Evolutionary conservation across 2,797 vertebrate genomes (phyloP).

Genomic region (Spinibarbus caldwelli): DNA sequence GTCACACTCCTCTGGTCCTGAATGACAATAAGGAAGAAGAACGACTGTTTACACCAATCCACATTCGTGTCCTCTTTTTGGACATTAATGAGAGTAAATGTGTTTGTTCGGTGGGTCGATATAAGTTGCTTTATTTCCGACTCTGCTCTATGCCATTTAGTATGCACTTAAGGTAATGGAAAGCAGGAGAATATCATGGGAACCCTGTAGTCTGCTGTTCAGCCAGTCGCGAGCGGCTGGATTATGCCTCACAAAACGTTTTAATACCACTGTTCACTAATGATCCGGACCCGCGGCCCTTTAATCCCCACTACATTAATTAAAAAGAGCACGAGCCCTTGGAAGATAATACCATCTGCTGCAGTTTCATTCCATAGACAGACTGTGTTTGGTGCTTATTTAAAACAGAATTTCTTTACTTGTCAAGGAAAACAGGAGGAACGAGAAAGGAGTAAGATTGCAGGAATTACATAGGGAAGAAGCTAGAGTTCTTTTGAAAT

Average conservation of each 20-base stretch:
- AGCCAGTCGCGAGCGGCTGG: slow-evolving; percentile 76
- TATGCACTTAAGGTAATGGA: slow-evolving; percentile 77
- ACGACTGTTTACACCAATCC: slow-evolving; percentile 2
- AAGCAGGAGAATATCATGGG: slow-evolving; percentile 78
- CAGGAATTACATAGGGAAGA: slow-evolving; percentile 6
- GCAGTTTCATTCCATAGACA: slow-evolving; percentile 75
- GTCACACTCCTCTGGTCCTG: not conserved
- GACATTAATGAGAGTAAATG: slow-evolving; percentile 68
- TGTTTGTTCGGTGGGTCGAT: slow-evolving; percentile 71
- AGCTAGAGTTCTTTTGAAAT: slow-evolving; percentile 1
- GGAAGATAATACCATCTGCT: slow-evolving; percentile 81
- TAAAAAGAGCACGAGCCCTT: slow-evolving; percentile 81
- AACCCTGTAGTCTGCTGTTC: slow-evolving; percentile 72
- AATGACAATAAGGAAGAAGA: not conserved
- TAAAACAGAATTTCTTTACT: slow-evolving; percentile 67
- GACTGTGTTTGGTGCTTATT: slow-evolving; percentile 75
- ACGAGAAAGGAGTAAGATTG: slow-evolving; percentile 17
- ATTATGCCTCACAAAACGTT: slow-evolving; percentile 84
- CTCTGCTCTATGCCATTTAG: slow-evolving; percentile 71
- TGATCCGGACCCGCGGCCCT: slow-evolving; percentile 81
- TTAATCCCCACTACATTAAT: slow-evolving; percentile 85
- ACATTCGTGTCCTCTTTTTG: slow-evolving; percentile 27
- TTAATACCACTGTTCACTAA: slow-evolving; percentile 85
- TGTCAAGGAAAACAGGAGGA: slow-evolving; percentile 62
- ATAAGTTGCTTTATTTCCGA: slow-evolving; percentile 60